A percentile compares a stretch with the other conserved stretches of the same genome.
These are phyloP conservation scores for Eupithecia pulchellata DNA, from an alignment of 2,888 invertebrate species.

Conservation along the genomic window DNA sequence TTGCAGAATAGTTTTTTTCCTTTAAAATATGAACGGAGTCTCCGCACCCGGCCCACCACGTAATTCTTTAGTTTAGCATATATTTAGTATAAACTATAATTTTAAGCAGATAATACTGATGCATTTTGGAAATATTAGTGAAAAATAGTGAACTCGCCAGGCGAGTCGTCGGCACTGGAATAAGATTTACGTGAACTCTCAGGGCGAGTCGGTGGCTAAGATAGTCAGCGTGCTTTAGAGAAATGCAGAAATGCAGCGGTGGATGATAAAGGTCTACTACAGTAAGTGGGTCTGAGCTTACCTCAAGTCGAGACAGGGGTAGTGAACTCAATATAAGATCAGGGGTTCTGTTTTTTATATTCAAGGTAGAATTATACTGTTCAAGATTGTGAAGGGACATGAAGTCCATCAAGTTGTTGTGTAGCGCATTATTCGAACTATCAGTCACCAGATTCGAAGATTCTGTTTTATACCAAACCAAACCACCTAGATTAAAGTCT, in stretches of 20 bases:
- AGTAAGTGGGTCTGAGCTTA: neutral
- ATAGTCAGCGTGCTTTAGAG: neutral
- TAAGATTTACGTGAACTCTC: no score
- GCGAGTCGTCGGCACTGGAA: no score
- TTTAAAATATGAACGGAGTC: no score
- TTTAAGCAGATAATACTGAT: no score
- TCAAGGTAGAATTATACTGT: slow-evolving; percentile 1
- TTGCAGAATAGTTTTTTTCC: no score
- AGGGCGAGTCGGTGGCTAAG: no score
- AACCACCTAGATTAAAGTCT: slow-evolving; percentile 3
- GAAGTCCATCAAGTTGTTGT: neutral
- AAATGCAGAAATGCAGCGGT: neutral
- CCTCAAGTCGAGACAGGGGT: neutral
- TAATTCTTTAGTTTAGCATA: no score
- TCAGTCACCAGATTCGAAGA: neutral
- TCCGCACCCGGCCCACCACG: no score
- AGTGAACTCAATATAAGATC: neutral
- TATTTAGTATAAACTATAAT: no score
- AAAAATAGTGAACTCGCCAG: no score
- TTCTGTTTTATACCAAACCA: neutral
- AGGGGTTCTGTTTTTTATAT: neutral
- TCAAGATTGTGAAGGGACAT: neutral
- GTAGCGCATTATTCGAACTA: neutral
- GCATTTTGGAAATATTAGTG: no score
- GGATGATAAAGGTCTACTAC: neutral